Conservation (phyloP, 2,113 vertebrate genomes). For the Isichthys henryi region DNA sequence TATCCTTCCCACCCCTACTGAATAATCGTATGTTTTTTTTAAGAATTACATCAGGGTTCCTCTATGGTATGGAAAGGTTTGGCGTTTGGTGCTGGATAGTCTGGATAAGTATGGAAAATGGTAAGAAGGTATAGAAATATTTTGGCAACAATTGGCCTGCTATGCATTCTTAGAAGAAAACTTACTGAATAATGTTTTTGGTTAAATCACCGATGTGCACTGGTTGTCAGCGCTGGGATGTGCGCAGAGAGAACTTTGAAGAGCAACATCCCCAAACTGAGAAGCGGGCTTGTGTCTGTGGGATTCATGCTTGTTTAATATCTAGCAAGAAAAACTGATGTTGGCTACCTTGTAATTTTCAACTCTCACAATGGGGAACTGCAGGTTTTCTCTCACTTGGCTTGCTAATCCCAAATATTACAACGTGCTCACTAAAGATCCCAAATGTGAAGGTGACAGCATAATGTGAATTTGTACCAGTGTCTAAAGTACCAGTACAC, state of each 20-base stretch:
- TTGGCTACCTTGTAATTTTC: too few relatives aligned
- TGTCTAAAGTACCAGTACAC: background rate
- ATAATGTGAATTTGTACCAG: too few relatives aligned
- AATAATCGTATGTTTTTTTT: background rate
- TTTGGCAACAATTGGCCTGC: background rate
- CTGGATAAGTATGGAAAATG: background rate
- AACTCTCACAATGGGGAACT: too few relatives aligned
- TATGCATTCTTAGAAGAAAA: background rate
- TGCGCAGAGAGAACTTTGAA: background rate
- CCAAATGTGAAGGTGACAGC: too few relatives aligned
- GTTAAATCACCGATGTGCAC: background rate
- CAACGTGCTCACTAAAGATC: too few relatives aligned
- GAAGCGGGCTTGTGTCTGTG: too few relatives aligned
- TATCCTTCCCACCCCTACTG: background rate
- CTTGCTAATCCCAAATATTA: too few relatives aligned
- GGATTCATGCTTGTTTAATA: too few relatives aligned
- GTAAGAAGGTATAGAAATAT: background rate
- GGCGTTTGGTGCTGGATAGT: background rate
- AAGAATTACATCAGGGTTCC: background rate
- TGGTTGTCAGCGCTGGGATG: too few relatives aligned
- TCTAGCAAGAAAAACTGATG: too few relatives aligned
- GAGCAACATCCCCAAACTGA: too few relatives aligned
- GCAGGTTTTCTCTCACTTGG: too few relatives aligned
- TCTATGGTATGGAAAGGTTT: background rate
- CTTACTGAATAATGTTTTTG: background rate